Evolutionary conservation across 2,797 vertebrate genomes (phyloP), one percentile per base, ranked within the genome.

Genomic region (Chelonia mydas): DNA sequence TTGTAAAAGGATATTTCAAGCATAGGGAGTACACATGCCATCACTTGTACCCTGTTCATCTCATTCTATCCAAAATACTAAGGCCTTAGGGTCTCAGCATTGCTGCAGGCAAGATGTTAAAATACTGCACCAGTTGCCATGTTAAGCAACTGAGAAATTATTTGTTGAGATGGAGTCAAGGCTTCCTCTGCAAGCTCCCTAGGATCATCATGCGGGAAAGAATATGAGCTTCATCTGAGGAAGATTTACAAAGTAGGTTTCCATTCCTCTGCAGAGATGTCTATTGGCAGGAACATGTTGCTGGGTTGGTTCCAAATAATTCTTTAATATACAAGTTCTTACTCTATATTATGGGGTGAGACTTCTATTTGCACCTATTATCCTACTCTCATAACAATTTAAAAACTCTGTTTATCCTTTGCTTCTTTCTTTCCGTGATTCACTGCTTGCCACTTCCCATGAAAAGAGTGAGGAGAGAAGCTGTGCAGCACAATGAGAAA

Each of bases 401-500:
- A 33, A 88, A 86, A 0, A 11, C 21, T 41, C 37, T 74, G 19
- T 45, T 74, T 74, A 45, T 45, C 37, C 2, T 79, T 89, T 53
- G 45, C 51, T 83, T 91, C 54, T 84, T 0, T 88, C 54, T 55
- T 81, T 94, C 81, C 86, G 31, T 41, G 84, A n/a, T 90, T 86
- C 76, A 53, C 47, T 92, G 10, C 51, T 17, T 2, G 0, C 41
- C 82, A 2, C 3, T 81, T 17, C 50, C 87, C 4, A 3, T 31
- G 83, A 28, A 13, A 65, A 77, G 88, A 72, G 85, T 87, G 28
- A 93, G 79, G 72, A 89, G 23, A 57, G 16, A 91, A 86, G 33
- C 12, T 89, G 33, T 49, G 57, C 55, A 86, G 85, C 3, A 87
- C 54, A 92, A 94, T 94, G 86, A 91, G 47, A 85, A 91, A 95